phyloP scores from a whole-genome alignment of 2,113 vertebrate species.

The Coryphaenoides rupestris region DNA sequence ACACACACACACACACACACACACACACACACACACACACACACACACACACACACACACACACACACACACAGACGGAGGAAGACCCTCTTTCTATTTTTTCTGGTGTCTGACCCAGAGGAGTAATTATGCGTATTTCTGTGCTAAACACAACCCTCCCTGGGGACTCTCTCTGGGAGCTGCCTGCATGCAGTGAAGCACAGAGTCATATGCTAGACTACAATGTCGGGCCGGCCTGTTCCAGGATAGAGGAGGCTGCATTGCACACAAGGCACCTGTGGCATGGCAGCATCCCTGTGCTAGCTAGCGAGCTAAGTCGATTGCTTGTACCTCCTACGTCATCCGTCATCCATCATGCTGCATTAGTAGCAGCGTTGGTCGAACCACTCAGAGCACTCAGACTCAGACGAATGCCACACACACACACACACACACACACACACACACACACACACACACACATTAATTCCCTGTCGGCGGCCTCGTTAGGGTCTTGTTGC shows the following conservation, averaged over 20 bases:
- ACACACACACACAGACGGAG: slow-evolving; percentile 11
- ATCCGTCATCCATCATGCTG: no score
- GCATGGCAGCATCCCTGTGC: no score
- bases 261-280: no score
- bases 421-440: no score
- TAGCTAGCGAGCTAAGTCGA: no score
- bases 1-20: slow-evolving; percentile 1
- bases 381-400: no score
- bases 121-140: slow-evolving; percentile 29
- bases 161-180: slow-evolving; percentile 21
- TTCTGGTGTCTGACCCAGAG: slow-evolving; percentile 25
- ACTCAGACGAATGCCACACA: no score
- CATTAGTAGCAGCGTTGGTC: no score
- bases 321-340: no score
- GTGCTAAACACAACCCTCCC: slow-evolving; percentile 25
- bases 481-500: slow-evolving; percentile 4
- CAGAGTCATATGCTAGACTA: slow-evolving; percentile 5
- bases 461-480: no score
- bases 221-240: slow-evolving; percentile 7
- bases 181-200: slow-evolving; percentile 11
- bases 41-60: slow-evolving; percentile 26
- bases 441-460: no score
- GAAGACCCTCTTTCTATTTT: slow-evolving; percentile 19
- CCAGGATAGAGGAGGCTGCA: no score
- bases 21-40: neutral